Evolutionary conservation across 2,888 invertebrate genomes (phyloP), one percentile per base, ranked within the genome.

Genomic region (Amiota minor): DNA sequence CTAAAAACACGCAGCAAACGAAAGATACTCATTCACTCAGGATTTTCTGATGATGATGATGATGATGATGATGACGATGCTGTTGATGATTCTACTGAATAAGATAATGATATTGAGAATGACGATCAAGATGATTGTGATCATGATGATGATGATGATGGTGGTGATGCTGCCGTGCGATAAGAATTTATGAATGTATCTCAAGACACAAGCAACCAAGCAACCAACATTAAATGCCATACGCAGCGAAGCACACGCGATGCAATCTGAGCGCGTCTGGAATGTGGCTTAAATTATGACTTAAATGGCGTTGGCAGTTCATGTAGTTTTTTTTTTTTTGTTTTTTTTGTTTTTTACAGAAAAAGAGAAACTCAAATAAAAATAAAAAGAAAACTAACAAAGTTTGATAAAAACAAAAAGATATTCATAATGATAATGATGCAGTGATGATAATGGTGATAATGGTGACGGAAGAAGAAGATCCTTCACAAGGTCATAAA

Each of bases 301-400:
- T 83, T 83, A 83, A 83, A 83, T 86, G 86, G 86, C 86, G 83
- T 83, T 83, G 83, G 86, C 83, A 83, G 83, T 80, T 83, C 84
- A 82, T 85, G 81, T 81, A 78, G 86, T 86, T 86, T 86, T 86
- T 77, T 85, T n/a, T n/a, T n/a, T n/a, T 71, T 45, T 45, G 53
- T 50, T 77, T 77, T 74, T 74, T 70, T 49, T 49, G 65, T 65
- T 2, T 23, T 3, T 2, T 23, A 23, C 23, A 23, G 23, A 35
- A 35, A 35, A 35, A 6, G 35, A 35, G 35, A 35, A 35, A 35
- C 35, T 35, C 45, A 45, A 62, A 59, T 11, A 11, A 18, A 18
- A 59, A 59, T 23, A 3, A 8, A 59, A 59, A 18, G 9, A 12
- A 59, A 59, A 1, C 18, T 9, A 59, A 59, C 59, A 11, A 18